Evolutionary conservation across 2,113 vertebrate species (phyloP).

Genomic region (Myiozetetes cayanensis): DNA sequence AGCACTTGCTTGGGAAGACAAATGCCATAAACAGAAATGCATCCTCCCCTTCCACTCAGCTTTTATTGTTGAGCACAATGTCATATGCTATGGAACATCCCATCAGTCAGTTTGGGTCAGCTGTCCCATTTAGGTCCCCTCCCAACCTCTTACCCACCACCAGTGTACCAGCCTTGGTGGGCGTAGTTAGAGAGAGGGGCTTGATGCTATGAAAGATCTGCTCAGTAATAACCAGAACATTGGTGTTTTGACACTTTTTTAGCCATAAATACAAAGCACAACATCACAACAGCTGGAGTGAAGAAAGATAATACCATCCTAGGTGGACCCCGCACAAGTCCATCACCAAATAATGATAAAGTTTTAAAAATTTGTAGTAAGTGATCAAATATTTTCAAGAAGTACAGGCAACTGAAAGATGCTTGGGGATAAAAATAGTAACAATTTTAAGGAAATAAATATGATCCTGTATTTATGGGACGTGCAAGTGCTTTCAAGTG

Average conservation of each 20-base stretch:
- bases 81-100: background rate
- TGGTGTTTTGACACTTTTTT: background rate
- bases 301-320: background rate
- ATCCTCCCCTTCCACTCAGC: background rate
- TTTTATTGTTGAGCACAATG: background rate
- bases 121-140: background rate
- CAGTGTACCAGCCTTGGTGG: background rate
- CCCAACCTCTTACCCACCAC: background rate
- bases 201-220: background rate
- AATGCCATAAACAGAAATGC: background rate
- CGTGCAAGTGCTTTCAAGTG: background rate
- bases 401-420: background rate
- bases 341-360: background rate
- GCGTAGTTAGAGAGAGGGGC: background rate
- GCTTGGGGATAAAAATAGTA: background rate
- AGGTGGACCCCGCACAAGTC: background rate
- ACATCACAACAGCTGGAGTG: fast-evolving
- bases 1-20: background rate
- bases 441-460: background rate
- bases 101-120: background rate
- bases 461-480: background rate
- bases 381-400: background rate
- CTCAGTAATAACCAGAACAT: background rate
- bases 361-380: background rate
- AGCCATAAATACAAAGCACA: background rate